Conservation (phyloP, 2,113 vertebrate genomes). For the Pteronura brasiliensis region DNA sequence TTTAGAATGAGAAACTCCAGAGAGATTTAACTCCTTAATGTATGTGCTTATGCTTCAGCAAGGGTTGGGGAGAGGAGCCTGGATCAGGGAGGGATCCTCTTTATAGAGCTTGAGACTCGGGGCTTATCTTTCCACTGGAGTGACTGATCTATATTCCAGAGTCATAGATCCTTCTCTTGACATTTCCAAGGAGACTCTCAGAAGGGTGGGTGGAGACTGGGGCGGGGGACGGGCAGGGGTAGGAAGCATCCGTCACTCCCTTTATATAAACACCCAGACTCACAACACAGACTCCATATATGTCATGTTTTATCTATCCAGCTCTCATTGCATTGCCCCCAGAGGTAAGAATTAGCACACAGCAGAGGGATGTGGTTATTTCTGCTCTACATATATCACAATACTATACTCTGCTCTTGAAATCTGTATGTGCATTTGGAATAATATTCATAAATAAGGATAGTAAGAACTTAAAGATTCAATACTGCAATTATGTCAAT, state of each 20-base stretch:
- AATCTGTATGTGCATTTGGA: background rate
- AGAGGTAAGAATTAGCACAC: background rate
- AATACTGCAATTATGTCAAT: background rate
- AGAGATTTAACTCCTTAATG: background rate
- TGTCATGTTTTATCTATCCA: background rate
- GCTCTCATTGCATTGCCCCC: background rate
- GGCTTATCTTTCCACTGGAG: background rate
- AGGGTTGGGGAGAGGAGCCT: background rate
- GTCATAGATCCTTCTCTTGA: background rate
- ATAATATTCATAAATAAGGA: background rate
- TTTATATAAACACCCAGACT: background rate
- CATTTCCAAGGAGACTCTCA: background rate
- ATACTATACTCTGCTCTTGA: background rate
- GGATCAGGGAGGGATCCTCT: background rate
- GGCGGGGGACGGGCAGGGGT: background rate
- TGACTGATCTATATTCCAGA: background rate
- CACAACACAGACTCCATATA: background rate
- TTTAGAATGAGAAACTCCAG: background rate
- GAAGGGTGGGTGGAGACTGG: background rate
- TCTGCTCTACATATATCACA: background rate
- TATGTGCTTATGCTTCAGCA: background rate
- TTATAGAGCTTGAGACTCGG: background rate
- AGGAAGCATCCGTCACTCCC: background rate
- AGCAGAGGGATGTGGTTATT: background rate
- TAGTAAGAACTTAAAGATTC: background rate